Evolutionary conservation across 1,140 invertebrate genomes (phyloP).

Genomic region (Phymastichus coffea): DNA sequence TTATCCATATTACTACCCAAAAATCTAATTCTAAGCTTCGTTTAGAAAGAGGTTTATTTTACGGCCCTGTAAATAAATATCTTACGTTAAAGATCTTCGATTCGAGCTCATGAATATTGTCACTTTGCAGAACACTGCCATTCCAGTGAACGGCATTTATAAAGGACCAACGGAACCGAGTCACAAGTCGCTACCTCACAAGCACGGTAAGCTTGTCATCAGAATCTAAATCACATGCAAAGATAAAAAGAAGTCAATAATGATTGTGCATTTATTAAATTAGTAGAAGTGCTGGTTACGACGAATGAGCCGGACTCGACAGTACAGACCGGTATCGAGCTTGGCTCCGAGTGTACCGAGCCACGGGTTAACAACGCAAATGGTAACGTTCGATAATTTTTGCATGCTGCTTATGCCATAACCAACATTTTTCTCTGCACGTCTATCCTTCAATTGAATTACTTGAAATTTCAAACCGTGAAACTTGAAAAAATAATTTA

Average conservation of each 20-base stretch:
- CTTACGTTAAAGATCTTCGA: background rate
- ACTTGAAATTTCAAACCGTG: background rate
- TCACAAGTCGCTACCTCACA: conserved; percentile 35
- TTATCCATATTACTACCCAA: too few relatives aligned
- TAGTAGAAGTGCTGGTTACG: too few relatives aligned
- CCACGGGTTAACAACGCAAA: conserved; percentile 40
- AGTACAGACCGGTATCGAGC: conserved; percentile 62
- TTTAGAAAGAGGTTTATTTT: background rate
- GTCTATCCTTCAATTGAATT: too few relatives aligned
- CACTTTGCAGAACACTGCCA: conserved; percentile 76
- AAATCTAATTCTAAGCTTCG: background rate
- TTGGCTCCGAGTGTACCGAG: conserved; percentile 64
- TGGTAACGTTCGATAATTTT: conserved; percentile 33
- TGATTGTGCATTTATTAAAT: too few relatives aligned
- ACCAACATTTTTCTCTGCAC: background rate
- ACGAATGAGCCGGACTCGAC: conserved; percentile 43
- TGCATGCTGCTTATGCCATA: background rate
- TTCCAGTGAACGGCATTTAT: conserved; percentile 83
- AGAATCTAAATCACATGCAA: too few relatives aligned
- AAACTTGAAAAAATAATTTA: background rate
- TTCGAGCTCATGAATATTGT: background rate
- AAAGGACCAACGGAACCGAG: conserved; percentile 59
- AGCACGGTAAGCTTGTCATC: conserved; percentile 48
- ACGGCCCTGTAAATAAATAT: background rate
- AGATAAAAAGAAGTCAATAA: too few relatives aligned